Base-by-base conservation (phyloP, 2,888 invertebrate genomes). In the Plemyria rubiginata region DNA sequence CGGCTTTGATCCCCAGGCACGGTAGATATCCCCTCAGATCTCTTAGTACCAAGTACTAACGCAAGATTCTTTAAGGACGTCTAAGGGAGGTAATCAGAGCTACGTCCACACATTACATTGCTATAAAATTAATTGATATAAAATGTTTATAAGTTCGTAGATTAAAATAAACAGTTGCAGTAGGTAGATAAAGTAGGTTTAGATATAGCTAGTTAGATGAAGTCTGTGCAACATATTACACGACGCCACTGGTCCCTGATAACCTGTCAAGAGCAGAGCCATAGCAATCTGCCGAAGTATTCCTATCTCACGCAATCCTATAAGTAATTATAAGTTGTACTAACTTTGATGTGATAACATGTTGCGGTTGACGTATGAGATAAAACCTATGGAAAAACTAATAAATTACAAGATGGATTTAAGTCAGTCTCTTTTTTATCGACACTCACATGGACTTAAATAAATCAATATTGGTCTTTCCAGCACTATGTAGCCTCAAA, bases 201-300 rank as follows among this genome's bases (percentile, higher is more conserved):
- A 48, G 46, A 52, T 48, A 54, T 7, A 46, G 46, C 22, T 36
- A 46, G n/a, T 59, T 48, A 41, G 0, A 50, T 12, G 46, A 38
- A 58, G 54, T 41, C 50, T 65, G 41, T 54, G 62, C 54, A 62
- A 61, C 51, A 60, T 52, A 58, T 51, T 41, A 57, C 48, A 62
- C 29, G 32, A 48, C 60, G 40, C 43, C 28, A 43, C 53, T 53
- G 67, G 70, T 62, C 60, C 62, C 62, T 76, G 80, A 84, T 83
- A 79, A 72, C 77, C 80, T 84, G 85, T 85, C 85, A 80, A 67
- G 70, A 66, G 67, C 85, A 84, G n/a, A n/a, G 79, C 69, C 72
- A 67, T 65, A 66, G 67, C 70, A 77, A 78, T 78, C 77, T 73
- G 71, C 71, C 67, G 71, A 72, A 71, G 76, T 78, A 74, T 71